A percentile compares a stretch with the other conserved stretches of the same genome.
Evolutionary conservation across 2,888 invertebrate genomes (phyloP).

Genomic region (Molorchus minor): DNA sequence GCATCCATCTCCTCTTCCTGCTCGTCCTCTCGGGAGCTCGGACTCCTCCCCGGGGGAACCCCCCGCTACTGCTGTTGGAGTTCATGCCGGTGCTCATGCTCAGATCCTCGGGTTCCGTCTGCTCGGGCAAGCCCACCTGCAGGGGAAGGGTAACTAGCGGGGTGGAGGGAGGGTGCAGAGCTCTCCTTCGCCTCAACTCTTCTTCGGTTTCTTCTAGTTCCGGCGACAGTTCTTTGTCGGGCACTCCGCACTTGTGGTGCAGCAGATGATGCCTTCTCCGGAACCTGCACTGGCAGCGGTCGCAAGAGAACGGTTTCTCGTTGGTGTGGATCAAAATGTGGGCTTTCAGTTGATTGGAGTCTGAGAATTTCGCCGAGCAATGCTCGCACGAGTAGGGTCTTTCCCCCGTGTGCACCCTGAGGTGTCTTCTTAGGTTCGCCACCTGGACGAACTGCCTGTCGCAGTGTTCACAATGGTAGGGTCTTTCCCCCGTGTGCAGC

Average conservation of each 20-base stretch:
- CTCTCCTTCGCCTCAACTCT: slow-evolving; percentile 59
- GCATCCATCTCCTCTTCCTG: slow-evolving; percentile 66
- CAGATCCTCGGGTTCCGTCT: slow-evolving; percentile 91
- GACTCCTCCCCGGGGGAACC: slow-evolving; percentile 63
- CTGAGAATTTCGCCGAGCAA: slow-evolving; percentile 87
- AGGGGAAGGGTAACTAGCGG: slow-evolving; percentile 57
- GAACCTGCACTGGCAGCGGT: slow-evolving; percentile 79
- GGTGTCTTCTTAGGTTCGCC: slow-evolving; percentile 87
- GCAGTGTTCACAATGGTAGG: slow-evolving; percentile 91
- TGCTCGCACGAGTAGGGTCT: slow-evolving; percentile 88
- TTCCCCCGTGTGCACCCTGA: slow-evolving; percentile 92
- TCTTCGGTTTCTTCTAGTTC: slow-evolving; percentile 52
- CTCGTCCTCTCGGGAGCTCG: slow-evolving; percentile 60
- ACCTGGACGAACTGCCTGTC: slow-evolving; percentile 94
- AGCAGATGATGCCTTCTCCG: slow-evolving; percentile 86
- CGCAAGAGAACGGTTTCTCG: slow-evolving; percentile 88
- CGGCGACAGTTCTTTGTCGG: slow-evolving; percentile 50
- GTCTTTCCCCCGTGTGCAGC: slow-evolving; percentile 92
- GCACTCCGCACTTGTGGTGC: slow-evolving; percentile 80
- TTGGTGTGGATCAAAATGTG: slow-evolving; percentile 90
- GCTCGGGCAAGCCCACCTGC: slow-evolving; percentile 71
- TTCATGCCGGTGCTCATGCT: slow-evolving; percentile 73
- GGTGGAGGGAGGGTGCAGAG: slow-evolving; percentile 64
- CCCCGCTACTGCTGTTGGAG: slow-evolving; percentile 64
- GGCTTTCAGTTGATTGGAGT: slow-evolving; percentile 91